A percentile compares a stretch with the other conserved stretches of the same genome.
Evolutionary conservation across 2,888 invertebrate genomes (phyloP).

Genomic region (Andricus curvator): DNA sequence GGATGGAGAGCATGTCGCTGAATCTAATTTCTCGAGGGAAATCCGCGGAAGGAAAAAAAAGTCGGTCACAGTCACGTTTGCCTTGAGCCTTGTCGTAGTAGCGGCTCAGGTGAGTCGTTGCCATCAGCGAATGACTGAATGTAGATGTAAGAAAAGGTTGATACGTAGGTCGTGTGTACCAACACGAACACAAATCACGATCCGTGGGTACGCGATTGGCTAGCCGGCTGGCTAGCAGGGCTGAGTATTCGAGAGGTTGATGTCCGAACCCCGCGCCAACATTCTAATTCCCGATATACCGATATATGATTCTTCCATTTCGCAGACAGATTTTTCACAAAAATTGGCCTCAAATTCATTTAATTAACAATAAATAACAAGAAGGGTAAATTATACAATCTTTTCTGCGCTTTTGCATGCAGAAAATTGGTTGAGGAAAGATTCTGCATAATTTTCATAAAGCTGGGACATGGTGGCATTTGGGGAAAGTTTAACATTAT

Average conservation of each 20-base stretch:
- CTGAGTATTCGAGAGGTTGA: constrained; percentile 63
- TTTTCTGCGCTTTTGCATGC: too few relatives aligned
- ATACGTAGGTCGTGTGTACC: constrained; percentile 52
- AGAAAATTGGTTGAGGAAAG: too few relatives aligned
- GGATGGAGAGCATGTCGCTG: not conserved
- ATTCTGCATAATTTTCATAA: too few relatives aligned
- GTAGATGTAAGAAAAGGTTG: constrained; percentile 38
- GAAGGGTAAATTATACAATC: too few relatives aligned
- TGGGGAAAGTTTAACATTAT: too few relatives aligned
- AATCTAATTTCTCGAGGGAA: constrained; percentile 36
- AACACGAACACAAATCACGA: constrained; percentile 40
- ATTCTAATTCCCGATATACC: constrained; percentile 63
- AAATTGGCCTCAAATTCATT: not conserved
- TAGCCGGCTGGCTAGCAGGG: constrained; percentile 48
- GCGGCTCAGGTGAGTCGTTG: constrained; percentile 21
- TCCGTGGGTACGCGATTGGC: constrained; percentile 56
- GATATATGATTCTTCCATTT: constrained; percentile 41
- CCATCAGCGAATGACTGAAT: constrained; percentile 17
- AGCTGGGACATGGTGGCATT: too few relatives aligned
- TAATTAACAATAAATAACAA: not conserved
- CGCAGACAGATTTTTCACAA: not conserved
- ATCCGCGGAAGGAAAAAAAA: constrained; percentile 25
- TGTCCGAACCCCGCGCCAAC: constrained; percentile 69
- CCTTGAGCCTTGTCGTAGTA: constrained; percentile 7
- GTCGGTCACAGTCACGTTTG: constrained; percentile 34